phyloP scores from a whole-genome alignment of 2,888 invertebrate genomes.

The Monoplex corrugatus region DNA sequence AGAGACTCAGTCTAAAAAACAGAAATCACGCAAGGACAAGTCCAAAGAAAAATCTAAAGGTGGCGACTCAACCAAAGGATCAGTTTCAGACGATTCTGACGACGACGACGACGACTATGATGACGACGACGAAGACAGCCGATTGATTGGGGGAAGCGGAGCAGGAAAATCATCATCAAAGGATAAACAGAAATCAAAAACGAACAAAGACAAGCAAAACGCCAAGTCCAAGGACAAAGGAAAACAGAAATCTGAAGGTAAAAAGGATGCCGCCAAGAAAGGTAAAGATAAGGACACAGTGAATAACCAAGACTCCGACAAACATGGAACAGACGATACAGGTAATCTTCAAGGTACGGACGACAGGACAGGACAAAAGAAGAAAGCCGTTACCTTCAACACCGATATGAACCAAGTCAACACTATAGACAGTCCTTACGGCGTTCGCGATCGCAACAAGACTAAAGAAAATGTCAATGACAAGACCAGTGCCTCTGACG shows the following conservation, averaged over 20 bases:
- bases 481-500: background rate
- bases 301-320: background rate
- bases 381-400: slow-evolving; percentile 33
- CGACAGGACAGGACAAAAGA: background rate
- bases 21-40: background rate
- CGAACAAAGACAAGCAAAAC: background rate
- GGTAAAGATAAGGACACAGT: background rate
- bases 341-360: background rate
- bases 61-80: too few relatives aligned
- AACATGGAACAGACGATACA: too few relatives aligned
- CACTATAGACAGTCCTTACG: background rate
- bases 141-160: background rate
- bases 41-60: background rate
- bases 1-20: background rate
- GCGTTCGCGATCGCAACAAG: background rate
- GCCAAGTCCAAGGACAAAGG: background rate
- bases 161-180: background rate
- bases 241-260: background rate
- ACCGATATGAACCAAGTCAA: slow-evolving; percentile 17
- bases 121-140: background rate
- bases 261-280: background rate
- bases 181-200: background rate
- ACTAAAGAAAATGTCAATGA: too few relatives aligned
- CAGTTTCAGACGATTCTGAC: slow-evolving; percentile 8
- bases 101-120: background rate